phyloP scores from a whole-genome alignment of 2,888 invertebrate genomes.

The Trissoscelio sp. region DNA sequence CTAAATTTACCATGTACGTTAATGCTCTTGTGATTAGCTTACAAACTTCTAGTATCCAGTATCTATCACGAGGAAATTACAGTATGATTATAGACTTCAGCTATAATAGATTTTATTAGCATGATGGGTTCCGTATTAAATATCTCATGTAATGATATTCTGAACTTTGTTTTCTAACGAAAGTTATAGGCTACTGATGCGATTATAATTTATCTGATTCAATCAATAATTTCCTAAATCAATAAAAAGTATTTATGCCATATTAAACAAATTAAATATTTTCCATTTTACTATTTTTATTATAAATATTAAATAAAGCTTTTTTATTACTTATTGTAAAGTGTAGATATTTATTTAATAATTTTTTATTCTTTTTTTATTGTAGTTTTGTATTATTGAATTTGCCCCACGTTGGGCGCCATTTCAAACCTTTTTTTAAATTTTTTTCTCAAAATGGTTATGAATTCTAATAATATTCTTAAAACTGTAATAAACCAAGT shows the following conservation, averaged over 20 bases:
- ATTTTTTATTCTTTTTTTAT: too few relatives aligned
- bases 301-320: too few relatives aligned
- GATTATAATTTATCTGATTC: not conserved
- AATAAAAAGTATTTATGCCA: too few relatives aligned
- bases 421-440: not conserved
- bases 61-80: constrained; percentile 35
- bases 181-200: constrained; percentile 7
- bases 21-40: constrained; percentile 28
- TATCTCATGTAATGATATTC: constrained; percentile 13
- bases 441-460: too few relatives aligned
- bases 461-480: too few relatives aligned
- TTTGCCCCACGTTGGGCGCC: too few relatives aligned
- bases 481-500: too few relatives aligned
- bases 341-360: too few relatives aligned
- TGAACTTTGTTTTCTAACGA: not conserved
- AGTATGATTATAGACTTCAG: constrained; percentile 37
- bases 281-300: too few relatives aligned
- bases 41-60: constrained; percentile 26
- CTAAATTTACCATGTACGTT: not conserved
- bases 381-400: too few relatives aligned
- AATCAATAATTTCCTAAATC: not conserved
- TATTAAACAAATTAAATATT: too few relatives aligned
- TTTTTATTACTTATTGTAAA: too few relatives aligned
- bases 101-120: constrained; percentile 42
- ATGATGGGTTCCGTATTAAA: constrained; percentile 23